Conservation (phyloP, 2,888 invertebrate genomes). For the Lissonota sp. region DNA sequence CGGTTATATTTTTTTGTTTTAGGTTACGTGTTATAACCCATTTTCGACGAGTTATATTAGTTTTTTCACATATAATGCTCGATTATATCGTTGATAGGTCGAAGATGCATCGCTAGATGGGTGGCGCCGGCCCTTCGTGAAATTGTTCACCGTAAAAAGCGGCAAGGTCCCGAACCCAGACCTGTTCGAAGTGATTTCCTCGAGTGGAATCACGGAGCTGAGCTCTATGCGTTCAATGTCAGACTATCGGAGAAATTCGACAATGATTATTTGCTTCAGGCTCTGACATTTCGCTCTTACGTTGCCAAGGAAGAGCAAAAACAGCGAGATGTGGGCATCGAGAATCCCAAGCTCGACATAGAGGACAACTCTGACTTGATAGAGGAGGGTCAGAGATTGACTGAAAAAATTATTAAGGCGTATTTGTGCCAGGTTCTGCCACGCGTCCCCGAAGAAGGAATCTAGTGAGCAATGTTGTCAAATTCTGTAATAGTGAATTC, state of each 20-base stretch:
- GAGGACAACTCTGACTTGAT: constrained; percentile 89
- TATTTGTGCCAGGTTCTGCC: constrained; percentile 90
- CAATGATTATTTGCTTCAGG: constrained; percentile 88
- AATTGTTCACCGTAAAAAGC: constrained; percentile 86
- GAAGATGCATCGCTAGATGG: constrained; percentile 86
- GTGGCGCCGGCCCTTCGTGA: constrained; percentile 89
- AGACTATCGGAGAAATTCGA: constrained; percentile 94
- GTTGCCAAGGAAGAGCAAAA: constrained; percentile 89
- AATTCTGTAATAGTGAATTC: too few relatives aligned
- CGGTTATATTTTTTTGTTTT: constrained; percentile 38
- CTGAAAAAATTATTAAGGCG: constrained; percentile 87
- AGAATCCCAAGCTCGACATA: constrained; percentile 85
- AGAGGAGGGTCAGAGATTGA: constrained; percentile 88
- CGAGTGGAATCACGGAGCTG: constrained; percentile 96
- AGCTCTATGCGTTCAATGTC: constrained; percentile 94
- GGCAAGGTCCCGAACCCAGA: constrained; percentile 78
- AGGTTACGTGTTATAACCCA: background rate
- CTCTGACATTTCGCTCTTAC: constrained; percentile 93
- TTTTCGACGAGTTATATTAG: too few relatives aligned
- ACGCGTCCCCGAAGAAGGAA: constrained; percentile 90
- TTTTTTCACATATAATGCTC: too few relatives aligned
- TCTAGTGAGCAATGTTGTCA: constrained; percentile 83
- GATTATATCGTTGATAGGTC: constrained; percentile 70
- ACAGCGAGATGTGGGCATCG: constrained; percentile 89
- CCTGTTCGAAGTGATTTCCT: constrained; percentile 87